These are phyloP conservation scores for Apis laboriosa DNA, from an alignment of 1,140 invertebrate genomes.

Conservation along the genomic window DNA sequence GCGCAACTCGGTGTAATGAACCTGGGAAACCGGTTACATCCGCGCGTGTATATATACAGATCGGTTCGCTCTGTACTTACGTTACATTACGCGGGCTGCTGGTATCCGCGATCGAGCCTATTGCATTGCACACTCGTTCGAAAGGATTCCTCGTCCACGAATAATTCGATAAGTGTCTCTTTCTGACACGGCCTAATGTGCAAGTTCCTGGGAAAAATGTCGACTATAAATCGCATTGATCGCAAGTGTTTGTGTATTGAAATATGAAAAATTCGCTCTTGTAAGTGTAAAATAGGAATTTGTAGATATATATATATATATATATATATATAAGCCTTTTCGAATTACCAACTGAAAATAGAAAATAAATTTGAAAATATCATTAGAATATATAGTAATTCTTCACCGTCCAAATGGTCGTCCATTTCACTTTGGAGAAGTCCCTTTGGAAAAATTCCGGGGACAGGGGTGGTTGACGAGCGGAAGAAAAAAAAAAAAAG, in stretches of 20 bases:
- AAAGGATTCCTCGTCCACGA: not conserved
- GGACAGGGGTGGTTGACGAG: too few species aligned
- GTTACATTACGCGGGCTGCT: slow-evolving; percentile 66
- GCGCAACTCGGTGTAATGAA: slow-evolving; percentile 79
- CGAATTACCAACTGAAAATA: too few species aligned
- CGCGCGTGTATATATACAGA: slow-evolving; percentile 69
- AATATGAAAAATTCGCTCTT: too few species aligned
- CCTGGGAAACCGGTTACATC: slow-evolving; percentile 80
- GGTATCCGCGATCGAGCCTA: slow-evolving; percentile 55
- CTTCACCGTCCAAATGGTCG: not conserved
- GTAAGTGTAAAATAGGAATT: too few species aligned
- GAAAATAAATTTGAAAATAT: not conserved
- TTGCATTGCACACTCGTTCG: slow-evolving; percentile 34
- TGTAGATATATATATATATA: too few species aligned
- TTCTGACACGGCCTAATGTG: not conserved
- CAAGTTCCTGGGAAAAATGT: too few species aligned
- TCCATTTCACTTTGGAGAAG: not conserved
- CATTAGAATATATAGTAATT: not conserved
- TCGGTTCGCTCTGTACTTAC: slow-evolving; percentile 71
- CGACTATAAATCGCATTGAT: not conserved
- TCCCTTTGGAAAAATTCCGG: not conserved
- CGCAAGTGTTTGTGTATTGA: not conserved
- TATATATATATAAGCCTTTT: too few species aligned
- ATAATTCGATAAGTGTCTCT: slow-evolving; percentile 8
- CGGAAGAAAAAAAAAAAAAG: not conserved